These are phyloP conservation scores for Euwallacea similis DNA, from an alignment of 1,140 invertebrate genomes.

Conservation along the genomic window DNA sequence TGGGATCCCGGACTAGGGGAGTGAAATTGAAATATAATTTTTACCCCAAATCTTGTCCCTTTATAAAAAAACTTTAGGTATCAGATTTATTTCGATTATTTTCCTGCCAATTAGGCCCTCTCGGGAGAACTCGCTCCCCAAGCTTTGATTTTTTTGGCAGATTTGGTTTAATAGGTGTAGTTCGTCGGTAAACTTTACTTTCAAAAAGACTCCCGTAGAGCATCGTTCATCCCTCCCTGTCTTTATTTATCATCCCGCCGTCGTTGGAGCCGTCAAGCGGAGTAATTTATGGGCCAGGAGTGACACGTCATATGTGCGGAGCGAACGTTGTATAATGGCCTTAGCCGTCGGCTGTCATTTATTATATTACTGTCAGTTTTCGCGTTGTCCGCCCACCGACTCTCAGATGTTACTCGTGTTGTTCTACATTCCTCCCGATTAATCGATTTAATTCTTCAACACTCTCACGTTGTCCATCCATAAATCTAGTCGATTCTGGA, in stretches of 20 bases:
- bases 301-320: conserved; percentile 39
- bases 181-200: conserved; percentile 4
- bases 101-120: too few relatives aligned
- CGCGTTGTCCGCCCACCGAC: conserved; percentile 5
- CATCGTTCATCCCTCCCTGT: conserved; percentile 28
- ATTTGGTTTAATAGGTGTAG: not conserved
- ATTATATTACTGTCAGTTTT: conserved; percentile 40
- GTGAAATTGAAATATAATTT: too few relatives aligned
- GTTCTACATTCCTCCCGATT: too few relatives aligned
- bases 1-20: too few relatives aligned
- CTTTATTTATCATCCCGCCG: conserved; percentile 38
- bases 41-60: too few relatives aligned
- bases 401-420: not conserved
- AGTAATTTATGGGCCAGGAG: conserved; percentile 38
- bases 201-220: not conserved
- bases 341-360: conserved; percentile 35
- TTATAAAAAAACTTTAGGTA: too few relatives aligned
- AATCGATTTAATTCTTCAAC: too few relatives aligned
- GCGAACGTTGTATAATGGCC: conserved; percentile 39
- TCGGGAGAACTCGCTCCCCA: too few relatives aligned
- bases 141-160: too few relatives aligned
- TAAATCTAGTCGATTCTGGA: too few relatives aligned
- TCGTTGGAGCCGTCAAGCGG: conserved; percentile 28
- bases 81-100: too few relatives aligned
- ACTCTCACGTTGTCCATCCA: too few relatives aligned